Evolutionary conservation across 2,888 invertebrate genomes (phyloP).

Genomic region (Atrina japonica): DNA sequence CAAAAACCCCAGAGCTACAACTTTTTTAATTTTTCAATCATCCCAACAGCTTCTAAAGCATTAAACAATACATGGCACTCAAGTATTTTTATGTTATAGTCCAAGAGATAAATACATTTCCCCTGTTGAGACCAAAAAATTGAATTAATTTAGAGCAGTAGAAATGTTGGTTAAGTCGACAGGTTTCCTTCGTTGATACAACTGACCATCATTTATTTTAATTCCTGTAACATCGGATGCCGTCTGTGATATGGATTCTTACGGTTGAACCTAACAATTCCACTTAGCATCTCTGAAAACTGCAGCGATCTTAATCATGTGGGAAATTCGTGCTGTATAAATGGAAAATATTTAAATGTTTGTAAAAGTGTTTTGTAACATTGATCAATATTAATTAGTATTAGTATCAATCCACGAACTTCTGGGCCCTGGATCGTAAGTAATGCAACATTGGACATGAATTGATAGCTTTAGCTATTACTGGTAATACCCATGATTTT

Average conservation of each 20-base stretch:
- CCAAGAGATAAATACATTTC: background rate
- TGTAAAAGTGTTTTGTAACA: no score
- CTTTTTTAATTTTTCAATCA: no score
- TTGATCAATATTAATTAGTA: no score
- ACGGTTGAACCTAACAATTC: slow-evolving; percentile 14
- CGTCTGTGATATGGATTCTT: background rate
- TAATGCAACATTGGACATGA: no score
- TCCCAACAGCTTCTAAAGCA: slow-evolving; percentile 22
- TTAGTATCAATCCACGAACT: no score
- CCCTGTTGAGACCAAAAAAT: slow-evolving; percentile 1
- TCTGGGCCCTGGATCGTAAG: no score
- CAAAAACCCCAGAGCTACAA: no score
- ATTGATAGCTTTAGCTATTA: no score
- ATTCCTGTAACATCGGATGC: slow-evolving; percentile 27
- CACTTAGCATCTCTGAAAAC: slow-evolving; percentile 10
- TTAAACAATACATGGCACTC: slow-evolving; percentile 34
- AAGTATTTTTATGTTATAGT: slow-evolving; percentile 26
- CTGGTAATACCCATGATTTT: no score
- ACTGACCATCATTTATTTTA: background rate
- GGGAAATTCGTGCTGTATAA: slow-evolving; percentile 32
- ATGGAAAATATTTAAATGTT: no score
- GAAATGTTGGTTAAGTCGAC: slow-evolving; percentile 9
- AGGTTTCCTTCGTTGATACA: slow-evolving; percentile 17
- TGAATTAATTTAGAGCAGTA: slow-evolving; percentile 14
- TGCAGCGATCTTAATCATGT: slow-evolving; percentile 27